These are phyloP conservation scores for Linhomoeus sp. DNA, from an alignment of 2,888 invertebrate species.

Conservation along the genomic window DNA sequence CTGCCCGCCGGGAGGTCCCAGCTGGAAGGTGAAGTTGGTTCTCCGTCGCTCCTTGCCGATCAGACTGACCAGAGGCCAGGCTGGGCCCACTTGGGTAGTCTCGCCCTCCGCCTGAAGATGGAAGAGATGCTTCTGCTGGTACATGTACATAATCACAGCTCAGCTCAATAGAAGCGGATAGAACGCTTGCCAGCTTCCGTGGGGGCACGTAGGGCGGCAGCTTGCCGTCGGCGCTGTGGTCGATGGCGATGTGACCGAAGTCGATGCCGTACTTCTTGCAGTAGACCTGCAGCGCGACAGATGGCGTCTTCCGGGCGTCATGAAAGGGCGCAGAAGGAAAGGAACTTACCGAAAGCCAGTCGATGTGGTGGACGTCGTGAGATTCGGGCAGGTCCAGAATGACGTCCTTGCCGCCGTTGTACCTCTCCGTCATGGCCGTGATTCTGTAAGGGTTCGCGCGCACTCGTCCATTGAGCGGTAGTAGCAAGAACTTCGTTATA, in stretches of 20 bases:
- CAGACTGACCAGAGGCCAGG: constrained; percentile 14
- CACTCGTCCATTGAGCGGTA: no score
- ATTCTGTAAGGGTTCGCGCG: no score
- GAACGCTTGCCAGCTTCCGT: no score
- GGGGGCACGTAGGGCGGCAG: constrained; percentile 24
- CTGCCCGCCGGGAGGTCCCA: constrained; percentile 63
- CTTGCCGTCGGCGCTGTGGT: constrained; percentile 10
- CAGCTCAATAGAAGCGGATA: no score
- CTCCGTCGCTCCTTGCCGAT: constrained; percentile 13
- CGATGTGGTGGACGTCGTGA: constrained; percentile 19
- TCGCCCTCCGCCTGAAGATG: not conserved
- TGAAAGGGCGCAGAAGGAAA: no score
- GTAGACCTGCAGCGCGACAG: no score
- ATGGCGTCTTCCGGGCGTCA: no score
- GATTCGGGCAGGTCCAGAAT: constrained; percentile 24
- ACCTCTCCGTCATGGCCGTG: constrained; percentile 21
- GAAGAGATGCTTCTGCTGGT: no score
- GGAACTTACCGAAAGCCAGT: constrained; percentile 19
- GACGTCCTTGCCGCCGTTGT: constrained; percentile 22
- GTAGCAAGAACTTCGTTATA: no score
- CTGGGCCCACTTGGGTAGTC: no score
- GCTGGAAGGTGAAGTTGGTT: constrained; percentile 53
- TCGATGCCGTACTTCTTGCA: constrained; percentile 21
- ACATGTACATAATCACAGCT: no score
- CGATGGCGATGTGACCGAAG: constrained; percentile 20